Evolutionary conservation across 2,888 invertebrate species (phyloP).

Genomic region (Xanthia icteritia): DNA sequence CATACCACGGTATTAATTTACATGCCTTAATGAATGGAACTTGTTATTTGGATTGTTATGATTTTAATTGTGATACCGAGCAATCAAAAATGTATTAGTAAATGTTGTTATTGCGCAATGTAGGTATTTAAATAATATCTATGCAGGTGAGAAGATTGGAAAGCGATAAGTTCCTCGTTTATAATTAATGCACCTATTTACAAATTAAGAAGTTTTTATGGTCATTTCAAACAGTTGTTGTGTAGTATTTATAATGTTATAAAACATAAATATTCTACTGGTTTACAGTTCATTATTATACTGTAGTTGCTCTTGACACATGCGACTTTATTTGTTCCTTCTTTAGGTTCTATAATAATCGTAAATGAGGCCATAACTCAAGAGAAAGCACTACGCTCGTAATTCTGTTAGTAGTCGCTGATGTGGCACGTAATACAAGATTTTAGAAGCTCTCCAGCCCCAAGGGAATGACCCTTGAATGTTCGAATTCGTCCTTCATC

Average conservation of each 20-base stretch:
- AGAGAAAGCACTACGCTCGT: constrained; percentile 79
- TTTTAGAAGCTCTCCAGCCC: constrained; percentile 78
- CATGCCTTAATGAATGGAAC: constrained; percentile 83
- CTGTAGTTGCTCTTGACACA: constrained; percentile 11
- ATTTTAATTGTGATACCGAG: constrained; percentile 73
- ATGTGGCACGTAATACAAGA: constrained; percentile 83
- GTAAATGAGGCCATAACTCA: constrained; percentile 82
- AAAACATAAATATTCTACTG: constrained; percentile 10
- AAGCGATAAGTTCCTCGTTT: constrained; percentile 18
- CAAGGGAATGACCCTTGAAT: constrained; percentile 80
- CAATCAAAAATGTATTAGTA: constrained; percentile 68
- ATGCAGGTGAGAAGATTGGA: constrained; percentile 16
- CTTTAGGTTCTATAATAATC: constrained; percentile 74
- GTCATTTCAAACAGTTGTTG: constrained; percentile 9
- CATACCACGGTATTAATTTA: constrained; percentile 86
- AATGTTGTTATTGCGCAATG: constrained; percentile 50
- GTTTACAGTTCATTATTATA: not conserved
- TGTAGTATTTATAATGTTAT: not conserved
- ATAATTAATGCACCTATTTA: not conserved
- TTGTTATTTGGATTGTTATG: constrained; percentile 74
- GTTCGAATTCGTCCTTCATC: constrained; percentile 83
- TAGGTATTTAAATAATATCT: constrained; percentile 39
- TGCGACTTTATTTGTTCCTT: constrained; percentile 48
- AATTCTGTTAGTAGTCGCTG: constrained; percentile 82
- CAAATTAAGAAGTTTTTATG: constrained; percentile 7